These are phyloP conservation scores for Noctua pronuba DNA, from an alignment of 2,888 invertebrate genomes.

Conservation along the genomic window DNA sequence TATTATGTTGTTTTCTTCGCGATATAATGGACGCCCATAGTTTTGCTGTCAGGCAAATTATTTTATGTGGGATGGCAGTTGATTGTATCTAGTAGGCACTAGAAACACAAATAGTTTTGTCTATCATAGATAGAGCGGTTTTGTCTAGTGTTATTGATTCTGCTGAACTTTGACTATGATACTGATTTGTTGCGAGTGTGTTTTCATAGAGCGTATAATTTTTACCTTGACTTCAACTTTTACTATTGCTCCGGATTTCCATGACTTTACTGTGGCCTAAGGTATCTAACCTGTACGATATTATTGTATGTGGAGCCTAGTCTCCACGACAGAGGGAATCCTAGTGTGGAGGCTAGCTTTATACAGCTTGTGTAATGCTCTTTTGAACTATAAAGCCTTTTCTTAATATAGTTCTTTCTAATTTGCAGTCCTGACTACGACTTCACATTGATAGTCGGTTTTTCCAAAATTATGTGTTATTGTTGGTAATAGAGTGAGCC, in stretches of 20 bases:
- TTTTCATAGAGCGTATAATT: not conserved
- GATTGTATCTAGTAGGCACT: not conserved
- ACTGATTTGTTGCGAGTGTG: not conserved
- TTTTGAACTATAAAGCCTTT: too few species aligned
- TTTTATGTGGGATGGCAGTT: conserved; percentile 5
- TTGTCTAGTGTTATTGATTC: not conserved
- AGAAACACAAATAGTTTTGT: not conserved
- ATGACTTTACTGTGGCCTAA: not conserved
- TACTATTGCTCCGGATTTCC: not conserved
- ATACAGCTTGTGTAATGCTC: too few species aligned
- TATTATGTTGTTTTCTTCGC: conserved; percentile 71
- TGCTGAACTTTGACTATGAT: not conserved
- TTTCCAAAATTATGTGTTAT: too few species aligned
- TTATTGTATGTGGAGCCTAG: too few species aligned
- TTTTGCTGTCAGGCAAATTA: conserved; percentile 43
- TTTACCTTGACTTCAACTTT: not conserved
- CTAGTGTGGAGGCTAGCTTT: too few species aligned
- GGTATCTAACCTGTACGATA: too few species aligned
- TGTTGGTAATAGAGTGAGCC: not conserved
- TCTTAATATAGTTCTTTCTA: not conserved
- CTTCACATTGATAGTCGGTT: not conserved
- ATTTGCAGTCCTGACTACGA: not conserved
- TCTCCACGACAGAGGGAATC: too few species aligned
- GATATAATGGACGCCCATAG: conserved; percentile 60
- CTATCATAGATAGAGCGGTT: not conserved